Evolutionary conservation across 2,888 invertebrate species (phyloP).

Genomic region (Orthosia gracilis): DNA sequence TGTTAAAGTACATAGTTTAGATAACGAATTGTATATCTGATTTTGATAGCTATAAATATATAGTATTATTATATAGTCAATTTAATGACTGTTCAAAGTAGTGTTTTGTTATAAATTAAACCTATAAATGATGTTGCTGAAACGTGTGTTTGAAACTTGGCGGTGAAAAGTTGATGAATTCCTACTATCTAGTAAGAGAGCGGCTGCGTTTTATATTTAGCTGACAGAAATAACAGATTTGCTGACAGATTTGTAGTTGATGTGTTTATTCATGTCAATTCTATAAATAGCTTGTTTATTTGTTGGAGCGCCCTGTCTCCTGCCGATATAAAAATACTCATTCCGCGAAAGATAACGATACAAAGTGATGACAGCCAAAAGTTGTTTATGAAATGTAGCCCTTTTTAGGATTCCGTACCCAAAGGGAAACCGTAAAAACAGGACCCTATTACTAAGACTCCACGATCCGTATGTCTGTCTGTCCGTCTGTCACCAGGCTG

Average conservation of each 20-base stretch:
- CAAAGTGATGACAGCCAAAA: conserved; percentile 32
- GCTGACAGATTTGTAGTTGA: conserved; percentile 49
- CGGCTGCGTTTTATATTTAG: conserved; percentile 49
- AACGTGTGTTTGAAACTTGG: conserved; percentile 13
- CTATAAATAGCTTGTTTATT: conserved; percentile 55
- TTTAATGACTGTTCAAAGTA: conserved; percentile 27
- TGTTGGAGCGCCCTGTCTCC: conserved; percentile 37
- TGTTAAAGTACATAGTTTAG: conserved; percentile 13
- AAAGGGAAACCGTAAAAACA: too few species aligned
- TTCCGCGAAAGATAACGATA: conserved; percentile 37
- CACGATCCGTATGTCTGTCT: too few species aligned
- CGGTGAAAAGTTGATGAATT: background rate
- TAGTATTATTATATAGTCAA: too few species aligned
- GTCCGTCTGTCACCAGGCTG: too few species aligned
- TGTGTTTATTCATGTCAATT: conserved; percentile 47
- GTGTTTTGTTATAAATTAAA: conserved; percentile 6
- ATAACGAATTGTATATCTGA: conserved; percentile 35
- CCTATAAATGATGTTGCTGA: conserved; percentile 5
- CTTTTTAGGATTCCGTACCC: too few species aligned
- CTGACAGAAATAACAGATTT: conserved; percentile 45
- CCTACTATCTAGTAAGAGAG: background rate
- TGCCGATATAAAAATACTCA: conserved; percentile 26
- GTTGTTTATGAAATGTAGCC: conserved; percentile 24
- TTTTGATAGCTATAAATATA: conserved; percentile 36
- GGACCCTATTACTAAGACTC: too few species aligned